Percentiles rank a stretch among this genome's conserved stretches.
These are phyloP conservation scores for Hyposoter didymator DNA, from an alignment of 2,888 invertebrate genomes.

Conservation along the genomic window DNA sequence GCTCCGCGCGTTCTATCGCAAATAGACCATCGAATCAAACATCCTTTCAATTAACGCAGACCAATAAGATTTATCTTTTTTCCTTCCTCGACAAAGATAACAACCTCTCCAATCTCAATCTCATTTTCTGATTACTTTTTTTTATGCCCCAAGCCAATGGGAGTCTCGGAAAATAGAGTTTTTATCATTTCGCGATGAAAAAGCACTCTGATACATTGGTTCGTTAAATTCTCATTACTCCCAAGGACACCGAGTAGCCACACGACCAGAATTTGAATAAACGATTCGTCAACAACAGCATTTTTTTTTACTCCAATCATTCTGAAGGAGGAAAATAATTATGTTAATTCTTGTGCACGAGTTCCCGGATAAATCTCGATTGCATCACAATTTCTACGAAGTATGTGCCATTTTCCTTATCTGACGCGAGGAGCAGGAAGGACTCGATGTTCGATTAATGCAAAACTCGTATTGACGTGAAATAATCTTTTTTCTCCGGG, in stretches of 20 bases:
- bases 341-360: slow-evolving; percentile 5
- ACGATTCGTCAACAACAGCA: background rate
- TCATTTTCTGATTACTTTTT: background rate
- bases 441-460: background rate
- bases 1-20: background rate
- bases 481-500: background rate
- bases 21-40: background rate
- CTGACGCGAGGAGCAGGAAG: background rate
- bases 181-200: background rate
- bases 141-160: background rate
- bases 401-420: background rate
- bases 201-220: background rate
- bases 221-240: slow-evolving; percentile 7
- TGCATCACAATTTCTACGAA: slow-evolving; percentile 24
- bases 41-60: background rate
- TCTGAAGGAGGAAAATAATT: slow-evolving; percentile 14
- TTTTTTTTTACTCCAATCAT: slow-evolving; percentile 1
- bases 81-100: background rate
- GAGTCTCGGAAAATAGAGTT: background rate
- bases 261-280: slow-evolving; percentile 14
- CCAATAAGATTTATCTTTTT: slow-evolving; percentile 2
- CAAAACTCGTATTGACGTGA: background rate
- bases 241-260: background rate
- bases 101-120: background rate
- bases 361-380: slow-evolving; percentile 3